Evolutionary conservation across 2,113 vertebrate species (phyloP).

Genomic region (Petrocephalus microphthalmus): DNA sequence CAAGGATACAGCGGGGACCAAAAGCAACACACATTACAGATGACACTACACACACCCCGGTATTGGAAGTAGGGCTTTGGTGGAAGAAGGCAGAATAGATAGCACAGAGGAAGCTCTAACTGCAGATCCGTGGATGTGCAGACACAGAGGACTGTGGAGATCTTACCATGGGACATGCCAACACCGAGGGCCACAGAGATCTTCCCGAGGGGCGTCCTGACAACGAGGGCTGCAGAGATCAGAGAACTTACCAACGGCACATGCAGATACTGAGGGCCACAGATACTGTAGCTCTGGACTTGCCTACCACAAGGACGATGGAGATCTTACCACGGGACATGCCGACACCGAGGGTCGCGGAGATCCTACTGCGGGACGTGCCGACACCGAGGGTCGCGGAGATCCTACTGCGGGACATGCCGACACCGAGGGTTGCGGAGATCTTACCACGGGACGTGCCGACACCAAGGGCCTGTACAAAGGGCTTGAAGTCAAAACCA

Average conservation of each 20-base stretch:
- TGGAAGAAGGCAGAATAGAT: too few relatives aligned
- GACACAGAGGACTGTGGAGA: too few relatives aligned
- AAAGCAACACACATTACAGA: not conserved
- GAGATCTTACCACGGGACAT: not conserved
- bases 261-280: not conserved
- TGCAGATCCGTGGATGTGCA: too few relatives aligned
- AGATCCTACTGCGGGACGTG: not conserved
- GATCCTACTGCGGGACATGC: too few relatives aligned
- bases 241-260: too few relatives aligned
- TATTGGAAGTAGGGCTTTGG: too few relatives aligned
- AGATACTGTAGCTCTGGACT: not conserved
- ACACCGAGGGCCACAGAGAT: not conserved
- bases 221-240: too few relatives aligned
- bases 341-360: not conserved
- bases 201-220: too few relatives aligned
- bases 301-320: not conserved
- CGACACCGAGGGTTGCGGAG: too few relatives aligned
- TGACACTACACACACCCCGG: not conserved
- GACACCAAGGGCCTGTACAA: not conserved
- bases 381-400: too few relatives aligned
- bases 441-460: too few relatives aligned
- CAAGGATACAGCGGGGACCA: not conserved
- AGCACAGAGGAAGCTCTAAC: not conserved
- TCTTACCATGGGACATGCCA: not conserved
- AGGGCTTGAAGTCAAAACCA: not conserved